Evolutionary conservation across 2,113 vertebrate genomes (phyloP), one percentile per base, ranked within the genome.

Genomic region (Daphoenositta chrysoptera): DNA sequence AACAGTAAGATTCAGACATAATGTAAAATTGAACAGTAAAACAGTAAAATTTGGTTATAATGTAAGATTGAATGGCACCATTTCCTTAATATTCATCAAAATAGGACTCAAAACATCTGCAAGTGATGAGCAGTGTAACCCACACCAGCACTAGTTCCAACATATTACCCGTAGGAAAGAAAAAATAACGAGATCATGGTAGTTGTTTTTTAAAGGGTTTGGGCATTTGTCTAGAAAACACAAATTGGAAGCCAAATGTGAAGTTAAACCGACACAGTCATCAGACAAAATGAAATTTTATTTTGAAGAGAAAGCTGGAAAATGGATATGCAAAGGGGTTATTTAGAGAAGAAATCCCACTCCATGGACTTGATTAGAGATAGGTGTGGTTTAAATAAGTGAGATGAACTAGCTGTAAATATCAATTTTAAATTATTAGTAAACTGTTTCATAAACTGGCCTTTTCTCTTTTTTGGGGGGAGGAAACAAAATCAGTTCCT

Each of bases 221-320:
- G n/a, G 72, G 11, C n/a, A 14, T 85, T 91, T 89, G 39, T 53
- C 70, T 93, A 69, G 75, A 64, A 78, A 56, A 93, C 37, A 68
- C 56, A 81, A 68, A 87, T 27, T 61, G 60, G 45, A 69, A 87
- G 84, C 70, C 17, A 83, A 71, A 79, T 85, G 33, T 65, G 58
- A 78, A 35, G 71, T n/a, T 33, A 89, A 92, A 65, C 8, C 0
- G 0, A 50, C 70, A 57, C 7, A 81, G n/a, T 19, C 37, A 58
- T 40, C 48, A 90, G 47, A 56, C 13, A 90, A 87, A 65, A 39
- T 18, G 19, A 53, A 42, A 24, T 30, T 81, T 88, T 19, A 16
- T 81, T 69, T 85, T 56, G 63, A 88, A 79, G 54, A 57, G 64
- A 26, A 27, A 87, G 15, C 13, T 90, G 50, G 53, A 71, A 89